Evolutionary conservation across 1,140 invertebrate species (phyloP).

Genomic region (Luehdorfia chinensis): DNA sequence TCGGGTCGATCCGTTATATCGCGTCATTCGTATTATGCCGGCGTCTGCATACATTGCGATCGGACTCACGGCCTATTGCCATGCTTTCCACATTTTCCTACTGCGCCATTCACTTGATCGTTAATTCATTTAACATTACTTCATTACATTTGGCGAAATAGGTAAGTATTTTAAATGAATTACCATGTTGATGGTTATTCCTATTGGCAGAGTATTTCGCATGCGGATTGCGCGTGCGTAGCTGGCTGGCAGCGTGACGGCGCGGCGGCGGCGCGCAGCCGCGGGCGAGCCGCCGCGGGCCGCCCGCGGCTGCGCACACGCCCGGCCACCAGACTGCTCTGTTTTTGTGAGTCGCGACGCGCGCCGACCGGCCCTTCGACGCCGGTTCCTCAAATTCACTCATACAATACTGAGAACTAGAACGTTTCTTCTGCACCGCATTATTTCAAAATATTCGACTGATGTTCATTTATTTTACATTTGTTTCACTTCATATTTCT

Average conservation of each 20-base stretch:
- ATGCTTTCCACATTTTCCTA: constrained; percentile 55
- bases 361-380: constrained; percentile 41
- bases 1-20: constrained; percentile 70
- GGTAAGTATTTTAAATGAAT: constrained; percentile 46
- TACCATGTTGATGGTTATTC: constrained; percentile 41
- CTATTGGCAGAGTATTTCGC: constrained; percentile 25
- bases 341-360: constrained; percentile 68
- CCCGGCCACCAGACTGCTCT: constrained; percentile 36
- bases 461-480: constrained; percentile 17
- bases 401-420: constrained; percentile 60
- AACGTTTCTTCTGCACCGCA: constrained; percentile 38
- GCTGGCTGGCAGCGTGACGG: constrained; percentile 18
- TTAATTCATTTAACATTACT: constrained; percentile 58
- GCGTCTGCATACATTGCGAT: constrained; percentile 48
- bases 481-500: not conserved
- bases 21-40: constrained; percentile 65
- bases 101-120: constrained; percentile 51
- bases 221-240: constrained; percentile 30
- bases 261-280: too few species aligned
- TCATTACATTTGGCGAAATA: constrained; percentile 54
- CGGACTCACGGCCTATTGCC: constrained; percentile 50
- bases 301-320: constrained; percentile 31
- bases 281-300: not conserved
- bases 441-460: constrained; percentile 16
- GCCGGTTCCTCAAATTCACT: constrained; percentile 47